Conservation (phyloP, 2,113 vertebrate genomes). For the Bolborhynchus lineola region DNA sequence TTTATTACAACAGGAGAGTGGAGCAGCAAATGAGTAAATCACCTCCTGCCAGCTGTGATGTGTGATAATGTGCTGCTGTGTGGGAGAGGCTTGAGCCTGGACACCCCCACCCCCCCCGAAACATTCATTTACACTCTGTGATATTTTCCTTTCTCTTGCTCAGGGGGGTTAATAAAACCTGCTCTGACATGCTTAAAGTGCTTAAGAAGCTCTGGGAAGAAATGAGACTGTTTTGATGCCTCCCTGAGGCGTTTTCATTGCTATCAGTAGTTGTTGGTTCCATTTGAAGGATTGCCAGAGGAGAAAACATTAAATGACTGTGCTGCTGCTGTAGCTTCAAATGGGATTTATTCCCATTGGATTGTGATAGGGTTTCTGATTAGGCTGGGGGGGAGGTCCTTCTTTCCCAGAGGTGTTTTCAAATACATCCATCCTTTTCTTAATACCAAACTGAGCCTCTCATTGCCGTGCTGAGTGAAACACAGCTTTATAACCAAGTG, state of each 20-base stretch:
- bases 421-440: neutral
- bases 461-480: neutral
- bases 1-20: slow-evolving; percentile 8
- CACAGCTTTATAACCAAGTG: neutral
- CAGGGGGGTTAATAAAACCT: slow-evolving; percentile 52
- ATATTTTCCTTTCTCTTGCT: slow-evolving; percentile 51
- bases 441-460: neutral
- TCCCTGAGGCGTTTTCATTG: slow-evolving; percentile 50
- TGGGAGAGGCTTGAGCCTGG: neutral
- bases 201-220: slow-evolving; percentile 63
- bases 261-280: slow-evolving; percentile 49
- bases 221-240: slow-evolving; percentile 49
- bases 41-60: neutral
- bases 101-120: neutral
- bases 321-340: slow-evolving; percentile 32
- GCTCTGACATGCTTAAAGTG: slow-evolving; percentile 48
- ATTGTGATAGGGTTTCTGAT: slow-evolving; percentile 46
- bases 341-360: slow-evolving; percentile 55
- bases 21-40: neutral
- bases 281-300: slow-evolving; percentile 45
- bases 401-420: neutral
- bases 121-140: slow-evolving; percentile 42
- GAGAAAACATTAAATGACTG: slow-evolving; percentile 35
- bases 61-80: neutral
- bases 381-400: neutral